These are phyloP conservation scores for Pangasianodon gigas DNA, from an alignment of 2,113 vertebrate species.

Conservation along the genomic window DNA sequence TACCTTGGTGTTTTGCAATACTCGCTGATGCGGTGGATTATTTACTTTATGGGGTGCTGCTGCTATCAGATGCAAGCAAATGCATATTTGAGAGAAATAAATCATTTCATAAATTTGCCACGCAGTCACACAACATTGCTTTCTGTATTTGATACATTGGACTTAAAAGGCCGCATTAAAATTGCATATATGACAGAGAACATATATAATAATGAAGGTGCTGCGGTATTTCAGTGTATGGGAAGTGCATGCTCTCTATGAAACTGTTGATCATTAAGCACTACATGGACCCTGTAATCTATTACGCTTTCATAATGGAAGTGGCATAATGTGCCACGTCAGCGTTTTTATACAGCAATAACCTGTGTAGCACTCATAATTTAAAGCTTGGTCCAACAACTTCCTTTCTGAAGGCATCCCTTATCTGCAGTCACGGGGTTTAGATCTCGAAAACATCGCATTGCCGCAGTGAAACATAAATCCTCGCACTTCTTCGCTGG, in stretches of 20 bases:
- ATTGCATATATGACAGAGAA: conserved; percentile 26
- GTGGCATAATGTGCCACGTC: not conserved
- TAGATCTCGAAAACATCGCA: conserved; percentile 26
- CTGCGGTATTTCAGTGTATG: not conserved
- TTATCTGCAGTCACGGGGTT: conserved; percentile 26
- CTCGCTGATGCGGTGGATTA: conserved; percentile 14
- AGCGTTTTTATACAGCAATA: conserved; percentile 21
- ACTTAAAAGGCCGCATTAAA: conserved; percentile 47
- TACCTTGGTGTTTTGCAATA: conserved; percentile 12
- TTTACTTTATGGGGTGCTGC: conserved; percentile 34
- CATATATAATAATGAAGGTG: conserved; percentile 46
- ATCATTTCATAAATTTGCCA: conserved; percentile 48
- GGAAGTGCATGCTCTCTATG: conserved; percentile 26
- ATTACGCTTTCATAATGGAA: conserved; percentile 27
- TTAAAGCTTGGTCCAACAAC: conserved; percentile 6
- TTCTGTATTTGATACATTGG: conserved; percentile 12
- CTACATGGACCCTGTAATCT: conserved; percentile 20
- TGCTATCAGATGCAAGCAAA: conserved; percentile 19
- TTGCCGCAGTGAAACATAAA: conserved; percentile 32
- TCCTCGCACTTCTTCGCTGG: conserved; percentile 12
- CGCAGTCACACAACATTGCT: conserved; percentile 32
- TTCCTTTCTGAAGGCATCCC: not conserved
- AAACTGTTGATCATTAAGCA: conserved; percentile 45
- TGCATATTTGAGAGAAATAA: conserved; percentile 40
- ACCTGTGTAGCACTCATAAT: conserved; percentile 27